phyloP scores from a whole-genome alignment of 2,797 vertebrate genomes.

The Pampus argenteus region DNA sequence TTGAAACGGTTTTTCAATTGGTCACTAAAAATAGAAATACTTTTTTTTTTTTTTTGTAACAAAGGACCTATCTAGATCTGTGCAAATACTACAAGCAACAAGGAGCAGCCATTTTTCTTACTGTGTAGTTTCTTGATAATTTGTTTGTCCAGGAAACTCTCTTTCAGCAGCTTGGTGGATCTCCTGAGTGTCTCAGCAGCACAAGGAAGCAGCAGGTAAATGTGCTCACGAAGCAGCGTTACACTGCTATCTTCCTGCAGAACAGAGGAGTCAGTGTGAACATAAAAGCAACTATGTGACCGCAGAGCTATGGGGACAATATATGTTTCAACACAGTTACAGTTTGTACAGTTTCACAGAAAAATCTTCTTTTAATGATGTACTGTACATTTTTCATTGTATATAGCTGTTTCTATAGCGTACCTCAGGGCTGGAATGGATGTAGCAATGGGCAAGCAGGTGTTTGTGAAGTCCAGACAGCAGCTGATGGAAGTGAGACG shows the following conservation, averaged over 20 bases:
- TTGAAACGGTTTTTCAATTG: neutral
- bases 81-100: neutral
- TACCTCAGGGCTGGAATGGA: slow-evolving; percentile 82
- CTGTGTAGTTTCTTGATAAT: slow-evolving; percentile 86
- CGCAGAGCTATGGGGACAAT: neutral
- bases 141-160: slow-evolving; percentile 83
- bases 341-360: slow-evolving; percentile 1
- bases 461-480: slow-evolving; percentile 87
- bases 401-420: neutral
- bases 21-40: neutral
- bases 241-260: slow-evolving; percentile 84
- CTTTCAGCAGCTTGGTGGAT: slow-evolving; percentile 83
- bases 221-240: slow-evolving; percentile 84
- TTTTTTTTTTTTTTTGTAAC: neutral
- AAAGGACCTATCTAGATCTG: neutral
- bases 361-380: neutral
- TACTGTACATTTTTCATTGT: neutral
- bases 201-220: slow-evolving; percentile 85
- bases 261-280: slow-evolving; percentile 10
- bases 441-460: slow-evolving; percentile 86
- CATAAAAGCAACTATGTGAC: neutral
- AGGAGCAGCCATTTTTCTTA: slow-evolving; percentile 63
- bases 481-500: slow-evolving; percentile 87
- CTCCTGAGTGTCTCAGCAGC: slow-evolving; percentile 85
- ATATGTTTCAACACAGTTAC: no score